Evolutionary conservation across 2,797 vertebrate genomes (phyloP), one percentile per base, ranked within the genome.

Genomic region (Pseudopleuronectes americanus): DNA sequence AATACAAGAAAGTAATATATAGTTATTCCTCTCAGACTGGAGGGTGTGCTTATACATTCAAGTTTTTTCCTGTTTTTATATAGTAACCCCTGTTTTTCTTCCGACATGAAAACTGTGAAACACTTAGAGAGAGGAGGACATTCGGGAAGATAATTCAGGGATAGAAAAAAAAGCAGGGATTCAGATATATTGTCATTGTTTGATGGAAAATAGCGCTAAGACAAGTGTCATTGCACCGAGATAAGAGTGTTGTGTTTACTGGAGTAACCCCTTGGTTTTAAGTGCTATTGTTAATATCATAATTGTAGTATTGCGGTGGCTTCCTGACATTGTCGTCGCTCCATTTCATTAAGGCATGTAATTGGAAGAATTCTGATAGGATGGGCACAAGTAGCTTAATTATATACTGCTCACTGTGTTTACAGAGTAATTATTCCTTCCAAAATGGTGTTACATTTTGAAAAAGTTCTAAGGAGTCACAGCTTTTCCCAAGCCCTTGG

Each of bases 351-450:
- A 95, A 94, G 93, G 94, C 92, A 90, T 94, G 93, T 95, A 95
- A 95, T 95, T 94, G 94, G 89, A 94, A 92, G 91, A 91, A 94
- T 95, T 95, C 91, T 93, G 94, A 94, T 95, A 94, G 93, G 92
- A 92, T 91, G 90, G 94, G 93, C 92, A 92, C 91, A 94, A 95
- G 93, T 92, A 92, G 90, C 92, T 93, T 95, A 95, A 94, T 94
- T 95, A 95, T 90, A 94, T 85, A 88, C 90, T 74, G 87, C 92
- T 91, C 89, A 87, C 83, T 84, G 82, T 94, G 92, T 94, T 93
- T 93, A 93, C 91, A 87, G 92, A 92, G 91, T 93, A 94, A 94
- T 95, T 94, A 95, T 94, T 93, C 84, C 85, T 85, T 92, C 89
- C 90, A 92, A 93, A 94, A 94, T 91, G 90, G 84, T 92, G 90